Conservation (phyloP, 1,140 invertebrate genomes). For the Drosophila hydei region DNA sequence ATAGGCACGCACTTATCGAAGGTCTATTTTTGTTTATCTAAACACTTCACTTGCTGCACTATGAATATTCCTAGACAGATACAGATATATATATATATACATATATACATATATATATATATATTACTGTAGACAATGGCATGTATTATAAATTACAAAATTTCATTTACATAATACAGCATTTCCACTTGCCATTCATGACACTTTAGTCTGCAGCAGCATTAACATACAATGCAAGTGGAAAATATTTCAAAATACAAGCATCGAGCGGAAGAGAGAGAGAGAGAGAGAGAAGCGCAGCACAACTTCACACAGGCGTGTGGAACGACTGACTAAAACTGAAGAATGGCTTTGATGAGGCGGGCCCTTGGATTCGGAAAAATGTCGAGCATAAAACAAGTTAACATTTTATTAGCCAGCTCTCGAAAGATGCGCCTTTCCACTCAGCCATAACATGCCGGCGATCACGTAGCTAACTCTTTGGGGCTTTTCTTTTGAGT, state of each 20-base stretch:
- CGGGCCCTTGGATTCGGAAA: constrained; percentile 39
- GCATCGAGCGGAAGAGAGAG: no score
- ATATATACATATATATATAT: constrained; percentile 4
- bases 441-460: constrained; percentile 33
- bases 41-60: constrained; percentile 15
- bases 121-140: constrained; percentile 46
- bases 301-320: constrained; percentile 59
- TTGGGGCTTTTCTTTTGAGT: neutral
- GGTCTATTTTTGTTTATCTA: constrained; percentile 38
- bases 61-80: neutral
- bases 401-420: constrained; percentile 56
- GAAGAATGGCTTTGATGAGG: constrained; percentile 28
- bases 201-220: constrained; percentile 7
- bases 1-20: constrained; percentile 52
- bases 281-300: constrained; percentile 11
- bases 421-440: constrained; percentile 24
- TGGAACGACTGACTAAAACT: constrained; percentile 32
- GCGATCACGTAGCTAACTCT: constrained; percentile 66
- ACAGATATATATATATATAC: constrained; percentile 16
- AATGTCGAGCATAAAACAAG: constrained; percentile 62
- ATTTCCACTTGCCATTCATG: constrained; percentile 12
- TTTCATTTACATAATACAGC: constrained; percentile 39
- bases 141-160: constrained; percentile 38
- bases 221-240: constrained; percentile 70
- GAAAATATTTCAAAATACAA: constrained; percentile 72